Conservation (phyloP, 2,113 vertebrate species). For the Trematocara variabile region DNA sequence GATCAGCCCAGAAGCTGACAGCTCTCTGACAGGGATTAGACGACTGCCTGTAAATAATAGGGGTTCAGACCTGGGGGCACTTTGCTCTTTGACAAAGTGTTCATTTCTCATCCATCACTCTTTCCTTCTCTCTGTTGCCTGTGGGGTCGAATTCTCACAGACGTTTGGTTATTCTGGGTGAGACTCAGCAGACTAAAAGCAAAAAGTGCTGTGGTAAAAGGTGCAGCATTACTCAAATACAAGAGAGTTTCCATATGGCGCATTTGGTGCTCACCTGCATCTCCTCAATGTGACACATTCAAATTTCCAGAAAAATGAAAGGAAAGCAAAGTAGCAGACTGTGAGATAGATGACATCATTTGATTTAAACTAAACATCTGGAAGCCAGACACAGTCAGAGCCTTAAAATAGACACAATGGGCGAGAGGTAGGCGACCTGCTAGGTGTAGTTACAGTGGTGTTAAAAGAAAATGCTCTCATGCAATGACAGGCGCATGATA, state of each 20-base stretch:
- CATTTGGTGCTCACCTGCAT: neutral
- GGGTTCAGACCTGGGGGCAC: constrained; percentile 54
- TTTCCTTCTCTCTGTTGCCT: neutral
- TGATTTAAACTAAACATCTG: constrained; percentile 45
- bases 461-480: neutral
- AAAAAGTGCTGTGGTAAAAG: neutral
- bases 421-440: neutral
- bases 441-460: neutral
- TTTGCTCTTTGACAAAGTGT: constrained; percentile 3
- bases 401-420: neutral
- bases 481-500: neutral
- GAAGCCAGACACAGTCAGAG: neutral
- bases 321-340: constrained; percentile 10
- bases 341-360: constrained; percentile 34
- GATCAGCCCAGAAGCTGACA: constrained; percentile 55
- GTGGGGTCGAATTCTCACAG: neutral
- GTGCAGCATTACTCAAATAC: neutral
- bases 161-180: neutral
- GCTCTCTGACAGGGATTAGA: constrained; percentile 48
- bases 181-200: neutral
- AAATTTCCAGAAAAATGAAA: constrained; percentile 26
- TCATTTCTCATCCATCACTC: constrained; percentile 34
- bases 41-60: constrained; percentile 53
- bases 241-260: neutral
- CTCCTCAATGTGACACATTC: constrained; percentile 6